Evolutionary conservation across 2,797 vertebrate species (phyloP), one percentile per base, ranked within the genome.

Genomic region (Syngnathus acus): DNA sequence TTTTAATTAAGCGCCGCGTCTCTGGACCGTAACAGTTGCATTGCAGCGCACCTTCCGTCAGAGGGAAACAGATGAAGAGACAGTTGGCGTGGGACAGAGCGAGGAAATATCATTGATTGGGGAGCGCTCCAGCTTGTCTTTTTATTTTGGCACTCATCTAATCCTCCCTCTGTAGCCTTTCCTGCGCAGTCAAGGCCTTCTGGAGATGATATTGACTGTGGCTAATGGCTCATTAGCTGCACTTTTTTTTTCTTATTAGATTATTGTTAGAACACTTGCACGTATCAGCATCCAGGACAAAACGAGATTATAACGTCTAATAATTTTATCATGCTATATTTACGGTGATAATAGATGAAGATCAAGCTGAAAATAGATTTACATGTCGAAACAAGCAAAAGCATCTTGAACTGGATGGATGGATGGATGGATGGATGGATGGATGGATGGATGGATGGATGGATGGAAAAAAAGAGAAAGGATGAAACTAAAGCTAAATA

Each of bases 21-120:
- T 84, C 73, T 67, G 69, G 43, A 69, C 81, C 80, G 79, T 74
- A 78, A 87, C 83, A 81, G 81, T 86, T 84, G 83, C 87, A 87
- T 88, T 79, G 53, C 79, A 74, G 83, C 84, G 80, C 86, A 89
- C 86, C 88, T 91, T 91, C 85, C 88, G 87, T 86, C 88, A 85
- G 82, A 86, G 78, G 80, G 84, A 88, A 90, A 86, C 89, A 90
- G 88, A 90, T 88, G 87, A 90, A 87, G 79, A 85, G 86, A 87
- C 89, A 88, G 89, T 90, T 91, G 90, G 88, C 88, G 82, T 84
- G 87, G 86, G 87, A 88, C 77, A 70, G 74, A 77, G 82, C 83
- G 83, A 83, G 85, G 85, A 85, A 88, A 87, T 82, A 82, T 85
- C 83, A 87, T 87, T 76, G 89, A 88, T 89, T 86, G 88, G 91